phyloP scores from a whole-genome alignment of 2,113 vertebrate genomes.

The Glaucidium brasilianum region DNA sequence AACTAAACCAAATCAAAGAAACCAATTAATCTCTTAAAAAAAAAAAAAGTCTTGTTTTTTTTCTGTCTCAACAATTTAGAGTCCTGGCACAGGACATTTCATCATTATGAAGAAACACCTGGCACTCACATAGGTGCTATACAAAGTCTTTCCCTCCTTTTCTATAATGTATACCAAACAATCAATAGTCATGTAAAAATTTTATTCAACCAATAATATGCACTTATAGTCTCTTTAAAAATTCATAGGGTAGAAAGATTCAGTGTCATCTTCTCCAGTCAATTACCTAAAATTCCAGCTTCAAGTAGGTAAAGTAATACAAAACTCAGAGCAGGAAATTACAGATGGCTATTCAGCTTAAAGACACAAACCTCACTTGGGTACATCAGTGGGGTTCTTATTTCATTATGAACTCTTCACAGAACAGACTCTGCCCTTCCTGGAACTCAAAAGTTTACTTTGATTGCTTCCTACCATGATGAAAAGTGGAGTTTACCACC shows the following conservation, averaged over 20 bases:
- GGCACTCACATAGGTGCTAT: not conserved
- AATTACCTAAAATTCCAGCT: not conserved
- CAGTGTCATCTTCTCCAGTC: not conserved
- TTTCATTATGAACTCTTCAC: not conserved
- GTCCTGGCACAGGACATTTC: not conserved
- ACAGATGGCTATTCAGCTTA: not conserved
- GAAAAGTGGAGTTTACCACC: not conserved
- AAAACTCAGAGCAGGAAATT: not conserved
- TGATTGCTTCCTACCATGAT: not conserved
- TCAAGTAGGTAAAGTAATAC: not conserved
- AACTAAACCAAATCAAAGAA: not conserved
- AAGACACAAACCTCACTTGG: not conserved
- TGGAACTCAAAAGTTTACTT: constrained; percentile 10
- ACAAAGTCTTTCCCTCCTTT: not conserved
- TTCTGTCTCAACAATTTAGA: not conserved
- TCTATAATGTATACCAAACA: not conserved
- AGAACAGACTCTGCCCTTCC: not conserved
- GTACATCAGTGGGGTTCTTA: not conserved
- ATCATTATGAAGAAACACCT: not conserved
- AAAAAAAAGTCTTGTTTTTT: not conserved
- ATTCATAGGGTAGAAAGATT: not conserved
- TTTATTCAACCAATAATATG: not conserved
- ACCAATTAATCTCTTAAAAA: not conserved
- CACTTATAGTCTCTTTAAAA: not conserved
- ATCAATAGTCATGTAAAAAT: not conserved